Conservation (phyloP, 2,797 vertebrate genomes). For the Hemibagrus guttatus region DNA sequence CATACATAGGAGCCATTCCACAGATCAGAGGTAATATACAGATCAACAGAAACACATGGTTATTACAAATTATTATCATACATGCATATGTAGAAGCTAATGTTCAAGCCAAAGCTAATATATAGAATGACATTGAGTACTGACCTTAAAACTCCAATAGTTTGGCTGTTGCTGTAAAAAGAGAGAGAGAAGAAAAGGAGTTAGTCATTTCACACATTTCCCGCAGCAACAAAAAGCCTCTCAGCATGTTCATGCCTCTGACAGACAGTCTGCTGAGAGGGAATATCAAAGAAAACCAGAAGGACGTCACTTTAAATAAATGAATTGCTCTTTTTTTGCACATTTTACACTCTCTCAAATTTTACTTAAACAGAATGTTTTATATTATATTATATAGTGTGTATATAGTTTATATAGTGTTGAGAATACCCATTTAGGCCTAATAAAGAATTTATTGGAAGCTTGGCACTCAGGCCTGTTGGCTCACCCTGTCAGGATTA, state of each 20-base stretch:
- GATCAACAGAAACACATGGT: neutral
- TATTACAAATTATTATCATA: neutral
- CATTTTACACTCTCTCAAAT: neutral
- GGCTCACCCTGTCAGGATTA: neutral
- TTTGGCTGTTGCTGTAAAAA: conserved; percentile 89
- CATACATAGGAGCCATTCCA: neutral
- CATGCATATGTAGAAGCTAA: neutral
- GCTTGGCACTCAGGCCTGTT: neutral
- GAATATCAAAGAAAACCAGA: neutral
- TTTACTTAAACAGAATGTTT: neutral
- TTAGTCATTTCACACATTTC: conserved; percentile 37
- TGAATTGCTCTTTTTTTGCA: neutral
- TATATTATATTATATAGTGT: neutral
- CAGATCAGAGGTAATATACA: neutral
- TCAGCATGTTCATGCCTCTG: conserved; percentile 27
- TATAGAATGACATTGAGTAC: conserved; percentile 67
- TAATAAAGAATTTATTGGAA: neutral
- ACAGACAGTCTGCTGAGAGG: conserved; percentile 21
- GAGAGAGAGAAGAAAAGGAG: conserved; percentile 10
- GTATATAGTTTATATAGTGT: too few relatives aligned
- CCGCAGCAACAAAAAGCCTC: conserved; percentile 31
- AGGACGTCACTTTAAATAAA: conserved; percentile 26
- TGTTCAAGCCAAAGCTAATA: neutral
- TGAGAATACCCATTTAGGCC: neutral
- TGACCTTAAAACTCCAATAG: conserved; percentile 99